Evolutionary conservation across 2,888 invertebrate genomes (phyloP).

Genomic region (Erebia palarica): DNA sequence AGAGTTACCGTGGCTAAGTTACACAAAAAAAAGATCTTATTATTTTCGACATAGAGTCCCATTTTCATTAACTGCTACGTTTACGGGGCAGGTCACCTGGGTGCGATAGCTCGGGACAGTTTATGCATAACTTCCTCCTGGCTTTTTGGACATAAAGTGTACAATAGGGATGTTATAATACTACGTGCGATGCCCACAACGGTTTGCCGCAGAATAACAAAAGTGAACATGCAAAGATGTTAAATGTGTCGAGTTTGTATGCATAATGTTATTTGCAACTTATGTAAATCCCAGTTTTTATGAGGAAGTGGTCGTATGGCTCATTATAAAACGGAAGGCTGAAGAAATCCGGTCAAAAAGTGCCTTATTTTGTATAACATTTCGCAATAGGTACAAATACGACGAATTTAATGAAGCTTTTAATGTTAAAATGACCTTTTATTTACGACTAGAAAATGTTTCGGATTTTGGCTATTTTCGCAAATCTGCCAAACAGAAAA

Average conservation of each 20-base stretch:
- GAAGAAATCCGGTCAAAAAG: conserved; percentile 37
- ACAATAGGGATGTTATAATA: conserved; percentile 56
- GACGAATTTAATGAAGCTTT: background rate
- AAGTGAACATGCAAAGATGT: conserved; percentile 43
- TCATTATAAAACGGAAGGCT: conserved; percentile 35
- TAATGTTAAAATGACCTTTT: too few species aligned
- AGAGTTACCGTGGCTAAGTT: conserved; percentile 58
- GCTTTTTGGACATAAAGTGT: conserved; percentile 60
- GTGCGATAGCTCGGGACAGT: conserved; percentile 51
- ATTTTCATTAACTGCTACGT: conserved; percentile 52
- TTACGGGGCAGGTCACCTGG: conserved; percentile 51
- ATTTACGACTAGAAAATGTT: background rate
- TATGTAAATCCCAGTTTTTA: conserved; percentile 36
- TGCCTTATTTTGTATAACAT: conserved; percentile 32
- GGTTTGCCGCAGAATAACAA: conserved; percentile 42
- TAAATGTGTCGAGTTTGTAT: conserved; percentile 45
- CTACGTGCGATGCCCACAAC: conserved; percentile 45
- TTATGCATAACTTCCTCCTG: conserved; percentile 57
- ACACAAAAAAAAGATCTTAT: conserved; percentile 60
- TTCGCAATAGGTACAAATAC: conserved; percentile 11
- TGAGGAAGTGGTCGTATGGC: conserved; percentile 34
- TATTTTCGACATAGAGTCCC: conserved; percentile 52
- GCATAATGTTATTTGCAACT: conserved; percentile 41
- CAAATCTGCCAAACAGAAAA: background rate
- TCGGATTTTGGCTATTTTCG: background rate